These are phyloP conservation scores for Pipa parva DNA, from an alignment of 2,113 vertebrate genomes.

Conservation along the genomic window DNA sequence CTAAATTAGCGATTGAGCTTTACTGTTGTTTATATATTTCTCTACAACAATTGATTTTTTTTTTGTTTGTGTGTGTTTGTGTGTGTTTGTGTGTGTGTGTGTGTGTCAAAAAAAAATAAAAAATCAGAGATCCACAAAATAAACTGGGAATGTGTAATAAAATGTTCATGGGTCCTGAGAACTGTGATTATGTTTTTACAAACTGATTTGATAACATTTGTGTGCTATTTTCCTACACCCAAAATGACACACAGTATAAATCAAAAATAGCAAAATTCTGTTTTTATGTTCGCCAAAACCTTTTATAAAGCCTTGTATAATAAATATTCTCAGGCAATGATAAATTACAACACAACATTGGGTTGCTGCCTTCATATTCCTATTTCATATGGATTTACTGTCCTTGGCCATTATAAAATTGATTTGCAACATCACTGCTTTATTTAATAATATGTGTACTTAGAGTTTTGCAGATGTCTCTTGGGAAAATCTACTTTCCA, in stretches of 20 bases:
- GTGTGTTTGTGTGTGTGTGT: too few relatives aligned
- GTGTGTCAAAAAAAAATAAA: too few relatives aligned
- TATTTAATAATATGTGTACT: slow-evolving; percentile 40
- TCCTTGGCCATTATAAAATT: slow-evolving; percentile 29
- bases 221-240: neutral
- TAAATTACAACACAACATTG: slow-evolving; percentile 12
- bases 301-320: slow-evolving; percentile 16
- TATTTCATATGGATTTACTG: slow-evolving; percentile 30
- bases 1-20: too few relatives aligned
- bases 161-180: neutral
- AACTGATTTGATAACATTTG: neutral
- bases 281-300: slow-evolving; percentile 4
- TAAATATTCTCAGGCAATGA: slow-evolving; percentile 7
- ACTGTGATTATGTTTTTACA: slow-evolving; percentile 2
- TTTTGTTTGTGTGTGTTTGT: too few relatives aligned
- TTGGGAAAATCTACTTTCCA: slow-evolving; percentile 17
- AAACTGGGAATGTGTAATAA: neutral
- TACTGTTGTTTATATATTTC: too few relatives aligned
- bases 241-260: neutral
- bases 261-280: neutral
- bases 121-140: neutral
- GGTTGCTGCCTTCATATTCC: slow-evolving; percentile 19
- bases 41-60: too few relatives aligned
- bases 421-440: slow-evolving; percentile 32
- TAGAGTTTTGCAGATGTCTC: slow-evolving; percentile 28